These are phyloP conservation scores for Machimus rusticus DNA, from an alignment of 2,888 invertebrate species.

Conservation along the genomic window DNA sequence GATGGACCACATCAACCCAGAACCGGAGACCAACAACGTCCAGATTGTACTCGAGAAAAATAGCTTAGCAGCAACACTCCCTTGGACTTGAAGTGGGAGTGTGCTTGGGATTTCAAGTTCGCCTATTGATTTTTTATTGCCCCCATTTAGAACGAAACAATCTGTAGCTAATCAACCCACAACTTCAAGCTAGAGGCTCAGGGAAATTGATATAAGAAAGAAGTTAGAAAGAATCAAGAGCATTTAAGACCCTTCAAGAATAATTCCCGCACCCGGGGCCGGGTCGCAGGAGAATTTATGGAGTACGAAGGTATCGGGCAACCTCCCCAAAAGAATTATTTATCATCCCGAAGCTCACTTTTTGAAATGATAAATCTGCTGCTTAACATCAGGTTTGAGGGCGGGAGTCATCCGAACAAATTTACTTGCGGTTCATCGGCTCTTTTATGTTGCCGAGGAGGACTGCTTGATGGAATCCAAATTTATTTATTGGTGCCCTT, in stretches of 20 bases:
- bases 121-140: not conserved
- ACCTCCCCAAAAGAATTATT: not conserved
- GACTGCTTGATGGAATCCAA: not conserved
- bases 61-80: not conserved
- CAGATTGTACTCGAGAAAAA: not conserved
- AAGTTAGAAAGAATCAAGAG: not conserved
- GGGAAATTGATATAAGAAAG: not conserved
- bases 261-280: not conserved
- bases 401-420: not conserved
- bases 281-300: not conserved
- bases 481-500: conserved; percentile 2
- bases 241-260: not conserved
- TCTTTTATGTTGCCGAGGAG: not conserved
- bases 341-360: not conserved
- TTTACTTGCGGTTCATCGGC: not conserved
- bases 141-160: not conserved
- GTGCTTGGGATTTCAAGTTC: not conserved
- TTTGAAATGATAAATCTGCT: not conserved
- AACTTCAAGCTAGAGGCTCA: not conserved
- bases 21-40: not conserved
- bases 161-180: not conserved
- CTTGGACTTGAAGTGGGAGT: not conserved
- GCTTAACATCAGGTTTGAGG: not conserved
- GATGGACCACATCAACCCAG: not conserved
- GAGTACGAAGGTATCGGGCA: not conserved